A percentile compares a stretch with the other conserved stretches of the same genome.
These are phyloP conservation scores for Ostrea denselamellosa DNA, from an alignment of 1,140 invertebrate genomes.

Conservation along the genomic window DNA sequence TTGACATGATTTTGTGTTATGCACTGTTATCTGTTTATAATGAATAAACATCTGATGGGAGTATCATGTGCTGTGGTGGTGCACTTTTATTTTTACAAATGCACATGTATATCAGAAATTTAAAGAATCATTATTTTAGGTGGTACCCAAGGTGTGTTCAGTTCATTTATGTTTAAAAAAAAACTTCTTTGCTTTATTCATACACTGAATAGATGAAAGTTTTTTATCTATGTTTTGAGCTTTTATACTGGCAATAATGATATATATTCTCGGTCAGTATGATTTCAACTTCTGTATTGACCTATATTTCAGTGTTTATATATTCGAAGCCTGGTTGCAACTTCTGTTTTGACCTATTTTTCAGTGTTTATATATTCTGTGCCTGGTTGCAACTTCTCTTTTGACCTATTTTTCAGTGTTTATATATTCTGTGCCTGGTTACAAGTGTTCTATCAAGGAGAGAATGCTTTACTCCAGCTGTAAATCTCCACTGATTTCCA, in stretches of 20 bases:
- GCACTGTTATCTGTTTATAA: no score
- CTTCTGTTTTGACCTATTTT: conserved; percentile 86
- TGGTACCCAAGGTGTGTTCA: no score
- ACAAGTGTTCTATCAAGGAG: conserved; percentile 95
- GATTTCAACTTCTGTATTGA: conserved; percentile 90
- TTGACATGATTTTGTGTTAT: no score
- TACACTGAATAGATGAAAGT: background rate
- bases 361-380: conserved; percentile 98
- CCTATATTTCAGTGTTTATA: conserved; percentile 90
- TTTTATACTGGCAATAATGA: background rate
- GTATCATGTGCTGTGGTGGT: no score
- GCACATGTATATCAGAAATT: no score
- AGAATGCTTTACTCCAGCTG: conserved; percentile 98
- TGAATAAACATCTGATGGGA: no score
- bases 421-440: conserved; percentile 98
- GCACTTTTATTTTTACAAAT: no score
- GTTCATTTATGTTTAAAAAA: no score
- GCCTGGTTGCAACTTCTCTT: conserved; percentile 94
- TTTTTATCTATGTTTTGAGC: background rate
- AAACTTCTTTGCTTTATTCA: no score
- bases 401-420: conserved; percentile 91
- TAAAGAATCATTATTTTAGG: no score
- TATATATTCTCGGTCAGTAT: conserved; percentile 83
- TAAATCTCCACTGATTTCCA: conserved; percentile 91
- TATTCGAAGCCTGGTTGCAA: conserved; percentile 98